Evolutionary conservation across 2,888 invertebrate species (phyloP).

Genomic region (Synergus laeviventris): DNA sequence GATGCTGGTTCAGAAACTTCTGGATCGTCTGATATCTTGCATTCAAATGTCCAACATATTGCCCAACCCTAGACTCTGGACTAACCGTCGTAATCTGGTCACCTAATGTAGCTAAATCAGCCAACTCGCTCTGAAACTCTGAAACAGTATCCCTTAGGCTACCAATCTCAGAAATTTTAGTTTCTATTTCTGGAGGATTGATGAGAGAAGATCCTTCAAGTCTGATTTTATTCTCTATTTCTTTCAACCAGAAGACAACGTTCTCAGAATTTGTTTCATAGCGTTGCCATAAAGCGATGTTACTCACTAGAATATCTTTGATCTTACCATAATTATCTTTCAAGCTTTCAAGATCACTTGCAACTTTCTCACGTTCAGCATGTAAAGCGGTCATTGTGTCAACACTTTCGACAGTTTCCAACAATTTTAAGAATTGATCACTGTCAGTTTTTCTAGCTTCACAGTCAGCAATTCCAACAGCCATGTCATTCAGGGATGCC

Average conservation of each 20-base stretch:
- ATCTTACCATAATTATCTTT: conserved; percentile 83
- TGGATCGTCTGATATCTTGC: conserved; percentile 85
- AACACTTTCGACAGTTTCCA: conserved; percentile 85
- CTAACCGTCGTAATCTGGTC: conserved; percentile 81
- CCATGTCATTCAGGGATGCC: conserved; percentile 86
- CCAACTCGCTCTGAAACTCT: conserved; percentile 82
- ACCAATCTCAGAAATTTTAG: conserved; percentile 83
- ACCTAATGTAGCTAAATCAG: conserved; percentile 82
- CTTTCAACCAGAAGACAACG: conserved; percentile 86
- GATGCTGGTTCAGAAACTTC: conserved; percentile 84
- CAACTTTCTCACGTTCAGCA: conserved; percentile 83
- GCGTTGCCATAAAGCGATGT: conserved; percentile 86
- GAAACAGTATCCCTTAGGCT: conserved; percentile 81
- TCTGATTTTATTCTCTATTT: conserved; percentile 86
- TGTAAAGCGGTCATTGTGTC: conserved; percentile 83
- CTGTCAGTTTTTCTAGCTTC: conserved; percentile 82
- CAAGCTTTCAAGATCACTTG: conserved; percentile 84
- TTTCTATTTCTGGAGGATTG: conserved; percentile 82
- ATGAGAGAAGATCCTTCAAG: conserved; percentile 85
- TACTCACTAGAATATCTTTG: conserved; percentile 82
- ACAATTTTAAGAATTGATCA: conserved; percentile 83
- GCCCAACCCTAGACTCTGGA: conserved; percentile 89
- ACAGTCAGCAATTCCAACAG: conserved; percentile 85
- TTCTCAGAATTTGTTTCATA: conserved; percentile 88
- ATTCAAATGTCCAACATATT: conserved; percentile 87